Conservation (phyloP, 2,113 vertebrate genomes). For the Lamprotornis superbus region DNA sequence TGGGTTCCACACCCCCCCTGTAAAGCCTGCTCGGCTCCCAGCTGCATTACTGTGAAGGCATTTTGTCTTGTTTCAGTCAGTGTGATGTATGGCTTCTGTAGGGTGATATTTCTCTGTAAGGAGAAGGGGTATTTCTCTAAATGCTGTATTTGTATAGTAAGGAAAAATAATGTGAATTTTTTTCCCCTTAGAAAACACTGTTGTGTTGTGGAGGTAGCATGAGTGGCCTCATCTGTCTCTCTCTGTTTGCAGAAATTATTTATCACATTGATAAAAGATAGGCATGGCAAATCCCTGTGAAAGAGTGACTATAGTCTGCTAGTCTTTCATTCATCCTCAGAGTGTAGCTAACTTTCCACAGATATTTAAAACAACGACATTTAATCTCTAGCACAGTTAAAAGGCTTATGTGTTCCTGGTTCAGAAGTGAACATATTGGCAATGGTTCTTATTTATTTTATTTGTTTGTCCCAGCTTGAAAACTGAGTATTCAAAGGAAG, state of each 20-base stretch:
- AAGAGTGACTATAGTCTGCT: not conserved
- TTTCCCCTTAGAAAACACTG: not conserved
- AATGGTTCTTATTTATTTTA: not conserved
- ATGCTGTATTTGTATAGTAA: slow-evolving; percentile 23
- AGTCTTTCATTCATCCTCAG: slow-evolving; percentile 1
- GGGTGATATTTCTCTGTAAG: not conserved
- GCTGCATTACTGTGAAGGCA: not conserved
- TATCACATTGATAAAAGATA: slow-evolving; percentile 2
- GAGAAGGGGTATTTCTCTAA: slow-evolving; percentile 25
- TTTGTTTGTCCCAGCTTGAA: slow-evolving; percentile 15
- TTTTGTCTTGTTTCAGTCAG: not conserved
- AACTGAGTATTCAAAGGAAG: not conserved
- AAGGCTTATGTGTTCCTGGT: not conserved
- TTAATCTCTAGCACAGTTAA: slow-evolving; percentile 13
- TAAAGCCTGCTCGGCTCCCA: not conserved
- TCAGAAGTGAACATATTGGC: not conserved
- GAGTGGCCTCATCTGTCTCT: slow-evolving; percentile 16
- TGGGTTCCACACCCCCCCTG: fast-evolving
- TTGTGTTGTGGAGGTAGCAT: not conserved
- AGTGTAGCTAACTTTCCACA: not conserved
- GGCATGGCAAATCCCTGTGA: not conserved
- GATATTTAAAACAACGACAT: slow-evolving; percentile 1
- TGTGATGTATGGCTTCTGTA: not conserved
- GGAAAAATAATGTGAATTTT: not conserved
- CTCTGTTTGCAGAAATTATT: slow-evolving; percentile 7